Base-by-base conservation (phyloP, 2,113 vertebrate species). In the Puma concolor region DNA sequence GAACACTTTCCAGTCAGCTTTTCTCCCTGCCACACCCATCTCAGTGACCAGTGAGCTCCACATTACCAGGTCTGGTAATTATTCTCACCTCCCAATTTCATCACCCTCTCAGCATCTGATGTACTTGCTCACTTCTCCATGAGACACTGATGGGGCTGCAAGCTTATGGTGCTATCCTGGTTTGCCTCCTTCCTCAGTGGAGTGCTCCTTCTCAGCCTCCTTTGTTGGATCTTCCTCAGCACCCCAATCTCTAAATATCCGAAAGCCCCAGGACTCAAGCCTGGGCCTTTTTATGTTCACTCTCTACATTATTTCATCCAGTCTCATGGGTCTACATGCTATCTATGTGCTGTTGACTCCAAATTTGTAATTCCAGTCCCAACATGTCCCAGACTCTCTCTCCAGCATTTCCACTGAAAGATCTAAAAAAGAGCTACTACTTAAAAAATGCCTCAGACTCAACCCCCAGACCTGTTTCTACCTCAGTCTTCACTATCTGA, bases 71-170 rank as follows among this genome's bases (percentile, higher is more conserved):
- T 25, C 31, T 9, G 17, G 3, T 60, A 19, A 3, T 36, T 27
- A 25, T 52, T 67, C 54, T 38, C 1, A 3, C 25, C 71, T 2
- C 23, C 60, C 2, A 0, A 38, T 67, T 63, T 38, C 63, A 29
- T 93, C 13, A 1, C 7, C 63, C n/a, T 72, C 66, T 33, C 25
- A 7, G 38, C 25, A 2, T 41, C 15, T 2, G 23, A 25, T 0
- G 0, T 4, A 4, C 29, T 19, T 0, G 1, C 4, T 89, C n/a
- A 33, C 48, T 36, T 66, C 60, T 29, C 64, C 31, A 12, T 16
- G 16, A 94, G 64, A 48, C 1, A 2, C 27, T 44, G 9, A 3
- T 67, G 8, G 71, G 60, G 27, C 29, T 41, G 3, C 9, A 57
- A 71, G 15, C 38, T 13, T 63, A 1, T 2, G 57, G 5, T 44